A percentile compares a stretch with the other conserved stretches of the same genome.
phyloP scores from a whole-genome alignment of 2,797 vertebrate species.

The Crocodylus rhombifer region DNA sequence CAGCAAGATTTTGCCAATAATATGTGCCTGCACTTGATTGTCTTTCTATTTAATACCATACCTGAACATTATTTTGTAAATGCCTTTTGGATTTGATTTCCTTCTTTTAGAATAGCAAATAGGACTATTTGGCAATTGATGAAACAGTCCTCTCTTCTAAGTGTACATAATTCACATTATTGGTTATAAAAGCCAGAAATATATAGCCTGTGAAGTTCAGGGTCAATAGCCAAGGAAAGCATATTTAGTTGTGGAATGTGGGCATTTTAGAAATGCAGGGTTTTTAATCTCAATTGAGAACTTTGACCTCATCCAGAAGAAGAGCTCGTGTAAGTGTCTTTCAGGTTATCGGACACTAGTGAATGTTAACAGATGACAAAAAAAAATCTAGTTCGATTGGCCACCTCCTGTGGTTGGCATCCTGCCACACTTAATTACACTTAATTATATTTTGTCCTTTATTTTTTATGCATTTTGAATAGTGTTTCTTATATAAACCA shows the following conservation, averaged over 20 bases:
- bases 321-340: not conserved
- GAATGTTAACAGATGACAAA: not conserved
- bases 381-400: not conserved
- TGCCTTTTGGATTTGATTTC: constrained; percentile 48
- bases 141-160: not conserved
- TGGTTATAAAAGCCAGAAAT: not conserved
- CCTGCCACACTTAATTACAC: not conserved
- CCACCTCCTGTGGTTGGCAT: not conserved
- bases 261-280: not conserved
- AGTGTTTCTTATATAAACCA: not conserved
- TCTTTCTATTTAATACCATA: constrained; percentile 25
- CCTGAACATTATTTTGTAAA: constrained; percentile 11
- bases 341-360: not conserved
- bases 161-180: not conserved
- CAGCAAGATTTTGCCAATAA: constrained; percentile 24
- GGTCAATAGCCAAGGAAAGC: not conserved
- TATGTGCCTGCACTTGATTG: constrained; percentile 46
- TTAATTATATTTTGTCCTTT: not conserved
- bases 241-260: not conserved
- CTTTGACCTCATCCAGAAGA: not conserved
- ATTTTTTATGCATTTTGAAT: not conserved
- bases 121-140: not conserved
- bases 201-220: not conserved
- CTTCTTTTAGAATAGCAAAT: constrained; percentile 24
- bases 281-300: not conserved